phyloP scores from a whole-genome alignment of 1,140 invertebrate species.

The Armadillidium nasatum region DNA sequence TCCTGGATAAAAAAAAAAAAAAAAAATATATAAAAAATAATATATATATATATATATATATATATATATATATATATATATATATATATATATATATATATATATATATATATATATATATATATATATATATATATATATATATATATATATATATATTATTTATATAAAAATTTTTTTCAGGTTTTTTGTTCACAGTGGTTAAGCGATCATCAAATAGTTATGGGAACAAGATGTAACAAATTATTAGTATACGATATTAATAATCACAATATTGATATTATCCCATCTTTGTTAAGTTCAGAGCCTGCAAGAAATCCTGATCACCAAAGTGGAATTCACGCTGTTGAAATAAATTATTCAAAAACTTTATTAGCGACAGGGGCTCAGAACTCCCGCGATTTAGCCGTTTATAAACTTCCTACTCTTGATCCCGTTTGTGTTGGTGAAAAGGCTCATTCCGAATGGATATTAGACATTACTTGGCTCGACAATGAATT shows the following conservation, averaged over 20 bases:
- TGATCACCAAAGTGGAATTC: slow-evolving; percentile 64
- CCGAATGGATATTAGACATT: slow-evolving; percentile 92
- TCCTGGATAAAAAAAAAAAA: no score
- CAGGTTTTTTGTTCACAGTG: slow-evolving; percentile 87
- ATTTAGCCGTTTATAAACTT: slow-evolving; percentile 85
- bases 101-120: no score
- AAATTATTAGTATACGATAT: slow-evolving; percentile 86
- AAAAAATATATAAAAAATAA: no score
- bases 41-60: no score
- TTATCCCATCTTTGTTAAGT: slow-evolving; percentile 80
- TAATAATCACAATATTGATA: slow-evolving; percentile 67
- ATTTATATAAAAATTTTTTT: no score
- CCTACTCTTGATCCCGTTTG: no score
- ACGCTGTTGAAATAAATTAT: slow-evolving; percentile 91
- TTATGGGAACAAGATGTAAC: slow-evolving; percentile 94
- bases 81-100: no score
- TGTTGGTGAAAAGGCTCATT: no score
- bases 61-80: no score
- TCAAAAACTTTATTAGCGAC: slow-evolving; percentile 84
- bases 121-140: no score
- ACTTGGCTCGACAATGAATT: slow-evolving; percentile 95
- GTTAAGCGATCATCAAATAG: slow-evolving; percentile 88
- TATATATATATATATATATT: no score
- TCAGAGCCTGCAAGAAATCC: slow-evolving; percentile 48
- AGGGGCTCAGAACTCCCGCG: slow-evolving; percentile 83